phyloP scores from a whole-genome alignment of 2,888 invertebrate species.

The Andrena flavipes region DNA sequence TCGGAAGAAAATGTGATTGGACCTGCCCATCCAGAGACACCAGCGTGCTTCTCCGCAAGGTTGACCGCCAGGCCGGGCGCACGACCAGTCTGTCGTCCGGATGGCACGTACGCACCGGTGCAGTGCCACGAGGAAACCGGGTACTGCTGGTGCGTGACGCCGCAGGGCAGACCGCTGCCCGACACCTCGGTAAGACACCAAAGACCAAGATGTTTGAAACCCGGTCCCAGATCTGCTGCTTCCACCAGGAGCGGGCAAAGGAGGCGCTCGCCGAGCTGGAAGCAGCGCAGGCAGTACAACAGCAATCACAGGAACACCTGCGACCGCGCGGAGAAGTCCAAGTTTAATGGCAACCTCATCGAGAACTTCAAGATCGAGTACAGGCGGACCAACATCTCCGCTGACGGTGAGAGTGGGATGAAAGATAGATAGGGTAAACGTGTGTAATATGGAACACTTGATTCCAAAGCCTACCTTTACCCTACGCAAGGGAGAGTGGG shows the following conservation, averaged over 20 bases:
- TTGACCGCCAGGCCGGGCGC: slow-evolving; percentile 86
- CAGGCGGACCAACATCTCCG: slow-evolving; percentile 80
- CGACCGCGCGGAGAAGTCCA: slow-evolving; percentile 90
- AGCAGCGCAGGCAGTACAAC: slow-evolving; percentile 78
- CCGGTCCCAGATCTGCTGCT: slow-evolving; percentile 66
- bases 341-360: slow-evolving; percentile 94
- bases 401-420: slow-evolving; percentile 73
- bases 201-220: slow-evolving; percentile 89
- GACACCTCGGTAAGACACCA: slow-evolving; percentile 91
- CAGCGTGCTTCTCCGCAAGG: slow-evolving; percentile 83
- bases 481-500: no score
- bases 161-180: slow-evolving; percentile 92
- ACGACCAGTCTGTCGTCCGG: slow-evolving; percentile 92
- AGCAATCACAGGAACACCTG: slow-evolving; percentile 86
- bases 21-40: slow-evolving; percentile 80
- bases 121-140: slow-evolving; percentile 93
- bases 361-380: slow-evolving; percentile 94
- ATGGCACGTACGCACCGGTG: slow-evolving; percentile 93
- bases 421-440: not conserved
- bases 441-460: no score
- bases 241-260: slow-evolving; percentile 76
- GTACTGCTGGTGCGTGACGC: slow-evolving; percentile 96
- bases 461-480: no score
- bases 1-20: slow-evolving; percentile 29
- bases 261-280: slow-evolving; percentile 77